A percentile compares a stretch with the other conserved stretches of the same genome.
Evolutionary conservation across 2,888 invertebrate species (phyloP).

Genomic region (Drosophila anomelani): DNA sequence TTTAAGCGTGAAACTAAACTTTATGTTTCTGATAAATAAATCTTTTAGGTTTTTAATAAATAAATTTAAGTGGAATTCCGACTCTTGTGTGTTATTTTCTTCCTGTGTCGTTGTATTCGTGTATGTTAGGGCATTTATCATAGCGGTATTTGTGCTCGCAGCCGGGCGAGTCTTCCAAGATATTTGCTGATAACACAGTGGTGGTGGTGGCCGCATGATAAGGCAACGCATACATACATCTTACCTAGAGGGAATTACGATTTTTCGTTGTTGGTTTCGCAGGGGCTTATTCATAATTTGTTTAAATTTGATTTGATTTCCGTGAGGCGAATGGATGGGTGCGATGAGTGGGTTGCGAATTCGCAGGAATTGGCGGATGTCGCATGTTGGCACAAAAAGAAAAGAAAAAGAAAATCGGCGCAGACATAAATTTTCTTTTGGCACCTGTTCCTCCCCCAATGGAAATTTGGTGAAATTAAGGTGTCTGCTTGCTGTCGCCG

Average conservation of each 20-base stretch:
- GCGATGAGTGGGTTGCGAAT: constrained; percentile 28
- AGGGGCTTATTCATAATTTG: constrained; percentile 56
- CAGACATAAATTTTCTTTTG: constrained; percentile 30
- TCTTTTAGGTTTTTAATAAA: neutral
- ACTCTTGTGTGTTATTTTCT: neutral
- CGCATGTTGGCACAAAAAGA: constrained; percentile 34
- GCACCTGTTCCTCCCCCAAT: constrained; percentile 42
- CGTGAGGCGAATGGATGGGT: constrained; percentile 1
- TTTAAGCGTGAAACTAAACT: neutral
- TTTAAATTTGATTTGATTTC: constrained; percentile 35
- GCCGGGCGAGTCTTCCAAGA: constrained; percentile 59
- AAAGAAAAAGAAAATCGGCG: constrained; percentile 20
- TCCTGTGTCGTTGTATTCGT: constrained; percentile 4
- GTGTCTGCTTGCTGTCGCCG: constrained; percentile 26
- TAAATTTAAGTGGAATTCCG: neutral
- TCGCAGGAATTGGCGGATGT: constrained; percentile 27
- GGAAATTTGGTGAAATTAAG: constrained; percentile 63
- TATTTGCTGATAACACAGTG: constrained; percentile 63
- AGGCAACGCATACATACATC: constrained; percentile 35
- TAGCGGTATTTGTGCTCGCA: constrained; percentile 14
- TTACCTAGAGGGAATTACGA: constrained; percentile 35
- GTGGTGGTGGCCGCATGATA: constrained; percentile 59
- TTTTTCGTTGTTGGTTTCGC: constrained; percentile 45
- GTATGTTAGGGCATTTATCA: constrained; percentile 41
- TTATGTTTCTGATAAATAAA: neutral